Conservation (phyloP, 2,888 invertebrate genomes). For the Halictus quadricinctus region DNA sequence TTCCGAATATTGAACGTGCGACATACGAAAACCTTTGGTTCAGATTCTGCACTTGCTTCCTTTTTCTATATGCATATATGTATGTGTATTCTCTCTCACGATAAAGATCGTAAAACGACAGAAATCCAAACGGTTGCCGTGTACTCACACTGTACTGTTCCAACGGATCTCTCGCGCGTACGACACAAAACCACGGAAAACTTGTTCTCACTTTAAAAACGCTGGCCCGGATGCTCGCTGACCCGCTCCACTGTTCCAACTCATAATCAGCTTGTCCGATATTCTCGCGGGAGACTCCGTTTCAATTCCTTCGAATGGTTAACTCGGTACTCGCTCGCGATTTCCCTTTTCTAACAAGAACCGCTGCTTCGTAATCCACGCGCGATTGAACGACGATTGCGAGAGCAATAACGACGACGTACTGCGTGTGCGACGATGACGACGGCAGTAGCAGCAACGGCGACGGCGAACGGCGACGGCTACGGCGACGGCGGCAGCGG, state of each 20-base stretch:
- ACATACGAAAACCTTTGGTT: constrained; percentile 35
- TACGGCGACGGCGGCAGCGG: constrained; percentile 34
- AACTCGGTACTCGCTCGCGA: constrained; percentile 40
- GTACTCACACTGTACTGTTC: constrained; percentile 56
- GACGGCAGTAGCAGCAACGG: constrained; percentile 55
- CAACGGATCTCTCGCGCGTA: constrained; percentile 51
- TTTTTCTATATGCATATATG: constrained; percentile 29
- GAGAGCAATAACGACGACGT: constrained; percentile 68
- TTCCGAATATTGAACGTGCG: constrained; percentile 31
- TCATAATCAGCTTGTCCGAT: constrained; percentile 68
- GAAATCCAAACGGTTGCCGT: constrained; percentile 11
- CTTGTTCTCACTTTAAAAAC: constrained; percentile 67
- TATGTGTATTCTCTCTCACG: constrained; percentile 20
- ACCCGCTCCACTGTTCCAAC: constrained; percentile 67
- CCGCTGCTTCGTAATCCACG: constrained; percentile 64
- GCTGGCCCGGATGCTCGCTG: constrained; percentile 68
- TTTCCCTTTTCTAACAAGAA: constrained; percentile 42
- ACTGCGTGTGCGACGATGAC: constrained; percentile 71
- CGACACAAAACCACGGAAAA: constrained; percentile 66
- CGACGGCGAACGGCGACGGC: constrained; percentile 33
- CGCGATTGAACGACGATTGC: constrained; percentile 70
- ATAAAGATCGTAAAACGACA: constrained; percentile 35
- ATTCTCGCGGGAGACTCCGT: constrained; percentile 50
- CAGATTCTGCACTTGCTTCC: constrained; percentile 47
- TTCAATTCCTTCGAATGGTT: not conserved